phyloP scores from a whole-genome alignment of 2,888 invertebrate species.

The Ephialtes manifestator region DNA sequence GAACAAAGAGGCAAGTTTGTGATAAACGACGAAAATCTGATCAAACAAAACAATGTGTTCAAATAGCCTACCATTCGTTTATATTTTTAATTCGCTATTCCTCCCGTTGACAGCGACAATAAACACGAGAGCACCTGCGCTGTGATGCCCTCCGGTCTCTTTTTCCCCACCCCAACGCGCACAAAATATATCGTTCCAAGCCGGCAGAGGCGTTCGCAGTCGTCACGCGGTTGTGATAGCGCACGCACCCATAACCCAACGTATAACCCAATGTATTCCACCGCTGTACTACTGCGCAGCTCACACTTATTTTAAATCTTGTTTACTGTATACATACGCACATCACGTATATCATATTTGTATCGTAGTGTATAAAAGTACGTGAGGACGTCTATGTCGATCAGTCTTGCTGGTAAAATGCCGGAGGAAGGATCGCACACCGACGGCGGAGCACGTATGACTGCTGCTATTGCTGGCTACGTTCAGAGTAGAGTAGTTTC shows the following conservation, averaged over 20 bases:
- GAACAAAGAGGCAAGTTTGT: neutral
- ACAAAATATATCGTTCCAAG: conserved; percentile 3
- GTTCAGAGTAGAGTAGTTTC: conserved; percentile 22
- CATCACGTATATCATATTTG: neutral
- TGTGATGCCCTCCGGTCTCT: neutral
- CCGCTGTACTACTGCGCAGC: conserved; percentile 3
- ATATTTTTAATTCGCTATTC: neutral
- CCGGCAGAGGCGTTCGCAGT: conserved; percentile 18
- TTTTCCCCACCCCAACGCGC: neutral
- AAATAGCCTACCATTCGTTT: neutral
- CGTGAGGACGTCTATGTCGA: conserved; percentile 7
- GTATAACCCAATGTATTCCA: conserved; percentile 1
- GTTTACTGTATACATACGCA: conserved; percentile 3
- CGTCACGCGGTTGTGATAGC: conserved; percentile 7
- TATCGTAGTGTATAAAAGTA: conserved; percentile 17
- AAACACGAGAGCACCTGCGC: conserved; percentile 25
- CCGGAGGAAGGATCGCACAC: conserved; percentile 77
- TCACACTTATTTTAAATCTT: conserved; percentile 12
- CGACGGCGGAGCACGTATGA: conserved; percentile 82
- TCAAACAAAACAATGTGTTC: neutral
- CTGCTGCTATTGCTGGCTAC: conserved; percentile 72
- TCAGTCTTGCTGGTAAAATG: conserved; percentile 14
- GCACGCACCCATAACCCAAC: conserved; percentile 38
- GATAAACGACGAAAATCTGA: neutral
- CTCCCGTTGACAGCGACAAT: neutral